Evolutionary conservation across 2,888 invertebrate species (phyloP).

Genomic region (Homarus gammarus): DNA sequence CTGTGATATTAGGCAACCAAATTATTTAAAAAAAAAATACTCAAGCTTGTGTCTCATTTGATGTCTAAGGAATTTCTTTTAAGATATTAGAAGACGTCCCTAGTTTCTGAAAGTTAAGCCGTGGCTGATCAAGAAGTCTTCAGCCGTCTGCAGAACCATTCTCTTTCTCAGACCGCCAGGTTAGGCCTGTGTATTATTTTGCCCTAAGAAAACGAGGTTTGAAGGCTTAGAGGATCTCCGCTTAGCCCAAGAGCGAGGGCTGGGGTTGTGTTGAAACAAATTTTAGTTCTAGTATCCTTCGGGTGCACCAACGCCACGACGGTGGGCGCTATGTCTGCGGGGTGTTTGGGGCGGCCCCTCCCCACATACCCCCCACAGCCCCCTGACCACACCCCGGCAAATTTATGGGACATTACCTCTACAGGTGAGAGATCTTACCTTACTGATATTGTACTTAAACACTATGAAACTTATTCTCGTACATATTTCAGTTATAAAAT

Average conservation of each 20-base stretch:
- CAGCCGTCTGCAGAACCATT: not conserved
- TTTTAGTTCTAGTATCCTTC: not conserved
- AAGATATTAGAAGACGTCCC: too few species aligned
- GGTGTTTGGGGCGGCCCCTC: conserved; percentile 66
- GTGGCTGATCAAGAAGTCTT: too few species aligned
- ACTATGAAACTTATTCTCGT: too few species aligned
- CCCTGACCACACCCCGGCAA: conserved; percentile 57
- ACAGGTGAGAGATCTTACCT: conserved; percentile 32
- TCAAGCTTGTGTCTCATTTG: not conserved
- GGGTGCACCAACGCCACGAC: conserved; percentile 19
- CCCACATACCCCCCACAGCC: conserved; percentile 60
- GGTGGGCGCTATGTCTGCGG: conserved; percentile 57
- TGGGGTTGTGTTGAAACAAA: not conserved
- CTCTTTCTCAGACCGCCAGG: too few species aligned
- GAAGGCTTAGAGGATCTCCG: not conserved
- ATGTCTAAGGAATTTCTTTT: not conserved
- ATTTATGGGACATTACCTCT: conserved; percentile 67
- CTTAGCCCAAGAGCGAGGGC: not conserved
- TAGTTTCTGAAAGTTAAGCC: too few species aligned
- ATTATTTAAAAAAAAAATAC: not conserved
- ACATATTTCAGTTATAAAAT: too few species aligned
- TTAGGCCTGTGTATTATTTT: not conserved
- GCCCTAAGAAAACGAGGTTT: not conserved
- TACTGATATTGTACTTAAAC: not conserved
- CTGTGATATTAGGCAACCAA: too few species aligned